These are phyloP conservation scores for Formica selysi DNA, from an alignment of 1,140 invertebrate species.

Conservation along the genomic window DNA sequence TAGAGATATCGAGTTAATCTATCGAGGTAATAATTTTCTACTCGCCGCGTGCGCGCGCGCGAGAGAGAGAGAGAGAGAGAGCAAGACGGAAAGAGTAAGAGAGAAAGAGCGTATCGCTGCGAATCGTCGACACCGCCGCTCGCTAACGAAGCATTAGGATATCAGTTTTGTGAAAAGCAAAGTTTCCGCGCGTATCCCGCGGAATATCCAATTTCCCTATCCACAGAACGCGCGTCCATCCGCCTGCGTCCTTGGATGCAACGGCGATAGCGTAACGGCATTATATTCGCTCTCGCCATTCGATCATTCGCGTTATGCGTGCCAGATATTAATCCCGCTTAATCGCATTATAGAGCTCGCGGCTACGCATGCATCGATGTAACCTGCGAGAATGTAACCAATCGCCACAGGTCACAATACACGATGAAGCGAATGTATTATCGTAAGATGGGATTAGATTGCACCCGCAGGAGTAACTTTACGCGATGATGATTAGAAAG, in stretches of 20 bases:
- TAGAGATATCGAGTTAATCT: constrained; percentile 64
- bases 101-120: not conserved
- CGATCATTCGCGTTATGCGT: constrained; percentile 60
- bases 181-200: constrained; percentile 42
- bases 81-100: no score
- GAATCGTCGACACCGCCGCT: constrained; percentile 1
- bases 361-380: constrained; percentile 25
- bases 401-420: constrained; percentile 49
- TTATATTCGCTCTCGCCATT: constrained; percentile 39
- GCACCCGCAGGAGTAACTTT: constrained; percentile 43
- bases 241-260: constrained; percentile 13
- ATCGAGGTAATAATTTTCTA: constrained; percentile 61
- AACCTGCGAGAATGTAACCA: constrained; percentile 48
- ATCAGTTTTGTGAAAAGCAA: constrained; percentile 57
- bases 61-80: not conserved
- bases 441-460: constrained; percentile 56
- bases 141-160: constrained; percentile 63
- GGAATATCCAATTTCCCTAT: constrained; percentile 56
- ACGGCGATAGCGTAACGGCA: constrained; percentile 21
- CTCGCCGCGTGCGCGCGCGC: constrained; percentile 8
- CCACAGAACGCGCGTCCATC: constrained; percentile 11
- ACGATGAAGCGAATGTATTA: constrained; percentile 37
- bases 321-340: constrained; percentile 60
- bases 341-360: constrained; percentile 52
- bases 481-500: constrained; percentile 28